phyloP scores from a whole-genome alignment of 2,113 vertebrate species.

The Rattus rattus region DNA sequence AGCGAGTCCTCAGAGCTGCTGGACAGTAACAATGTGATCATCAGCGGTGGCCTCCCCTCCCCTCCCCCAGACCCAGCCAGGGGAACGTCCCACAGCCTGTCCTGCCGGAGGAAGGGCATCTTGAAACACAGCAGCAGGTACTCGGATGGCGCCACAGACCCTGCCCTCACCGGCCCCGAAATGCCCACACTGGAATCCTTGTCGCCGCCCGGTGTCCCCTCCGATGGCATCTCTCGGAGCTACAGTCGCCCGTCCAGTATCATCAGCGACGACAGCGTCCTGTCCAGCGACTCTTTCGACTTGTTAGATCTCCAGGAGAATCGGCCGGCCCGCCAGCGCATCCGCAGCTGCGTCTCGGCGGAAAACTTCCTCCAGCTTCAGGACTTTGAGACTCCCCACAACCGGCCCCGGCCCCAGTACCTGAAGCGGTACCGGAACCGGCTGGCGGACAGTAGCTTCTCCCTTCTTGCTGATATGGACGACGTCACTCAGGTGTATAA shows the following conservation, averaged over 20 bases:
- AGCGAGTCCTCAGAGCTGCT: constrained; percentile 96
- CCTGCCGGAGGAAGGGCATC: constrained; percentile 94
- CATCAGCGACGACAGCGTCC: constrained; percentile 93
- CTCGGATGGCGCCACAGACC: constrained; percentile 86
- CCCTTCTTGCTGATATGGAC: constrained; percentile 95
- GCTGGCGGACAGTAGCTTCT: constrained; percentile 96
- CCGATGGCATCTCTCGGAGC: constrained; percentile 92
- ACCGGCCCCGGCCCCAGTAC: constrained; percentile 89
- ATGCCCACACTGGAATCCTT: constrained; percentile 85
- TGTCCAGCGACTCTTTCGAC: constrained; percentile 92
- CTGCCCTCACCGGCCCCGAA: constrained; percentile 81
- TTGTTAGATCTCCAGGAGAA: constrained; percentile 92
- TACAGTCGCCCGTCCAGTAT: constrained; percentile 95
- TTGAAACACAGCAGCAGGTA: constrained; percentile 97
- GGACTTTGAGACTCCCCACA: constrained; percentile 90
- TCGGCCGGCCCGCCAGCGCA: constrained; percentile 88
- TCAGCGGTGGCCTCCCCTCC: constrained; percentile 77
- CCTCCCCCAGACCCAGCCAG: constrained; percentile 83
- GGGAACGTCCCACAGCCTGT: constrained; percentile 85
- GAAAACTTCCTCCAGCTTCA: constrained; percentile 95
- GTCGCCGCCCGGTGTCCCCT: constrained; percentile 86
- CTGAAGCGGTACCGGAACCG: constrained; percentile 92
- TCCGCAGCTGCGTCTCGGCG: constrained; percentile 95
- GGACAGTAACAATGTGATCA: constrained; percentile 84
- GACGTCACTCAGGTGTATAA: constrained; percentile 99